phyloP scores from a whole-genome alignment of 1,140 invertebrate genomes.

The Drosophila serrata region DNA sequence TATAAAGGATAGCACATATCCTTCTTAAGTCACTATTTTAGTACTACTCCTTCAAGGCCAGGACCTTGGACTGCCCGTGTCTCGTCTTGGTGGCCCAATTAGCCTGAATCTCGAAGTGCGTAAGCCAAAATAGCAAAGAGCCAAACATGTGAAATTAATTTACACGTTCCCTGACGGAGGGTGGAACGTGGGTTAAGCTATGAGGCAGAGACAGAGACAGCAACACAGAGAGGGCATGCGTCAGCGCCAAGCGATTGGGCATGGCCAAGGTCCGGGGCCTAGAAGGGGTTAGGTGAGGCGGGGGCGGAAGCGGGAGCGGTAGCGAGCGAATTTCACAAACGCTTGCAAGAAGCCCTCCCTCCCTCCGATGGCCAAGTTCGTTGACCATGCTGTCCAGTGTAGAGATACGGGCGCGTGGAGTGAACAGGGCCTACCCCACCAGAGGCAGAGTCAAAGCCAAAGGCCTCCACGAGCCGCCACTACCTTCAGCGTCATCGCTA shows the following conservation, averaged over 20 bases:
- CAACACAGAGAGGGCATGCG: slow-evolving; percentile 38
- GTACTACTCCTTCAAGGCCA: too few relatives aligned
- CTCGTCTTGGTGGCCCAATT: neutral
- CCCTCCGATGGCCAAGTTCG: slow-evolving; percentile 52
- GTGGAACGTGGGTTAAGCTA: neutral
- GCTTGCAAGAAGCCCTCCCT: slow-evolving; percentile 59
- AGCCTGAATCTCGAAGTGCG: neutral
- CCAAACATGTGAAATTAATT: slow-evolving; percentile 80
- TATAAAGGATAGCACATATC: too few relatives aligned
- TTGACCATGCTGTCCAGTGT: slow-evolving; percentile 70
- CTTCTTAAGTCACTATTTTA: too few relatives aligned
- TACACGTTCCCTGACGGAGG: slow-evolving; percentile 60
- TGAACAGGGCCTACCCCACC: slow-evolving; percentile 44
- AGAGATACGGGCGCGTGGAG: slow-evolving; percentile 17
- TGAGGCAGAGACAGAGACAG: neutral
- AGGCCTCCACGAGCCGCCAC: neutral
- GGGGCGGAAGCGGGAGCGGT: slow-evolving; percentile 1
- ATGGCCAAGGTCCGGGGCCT: slow-evolving; percentile 50
- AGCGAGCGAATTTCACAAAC: slow-evolving; percentile 67
- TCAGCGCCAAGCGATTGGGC: slow-evolving; percentile 50
- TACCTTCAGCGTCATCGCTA: neutral
- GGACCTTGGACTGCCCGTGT: neutral
- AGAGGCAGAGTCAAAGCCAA: neutral
- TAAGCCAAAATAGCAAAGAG: slow-evolving; percentile 13
- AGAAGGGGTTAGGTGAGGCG: slow-evolving; percentile 3